phyloP scores from a whole-genome alignment of 2,113 vertebrate species.

The Siphamia tubifer region DNA sequence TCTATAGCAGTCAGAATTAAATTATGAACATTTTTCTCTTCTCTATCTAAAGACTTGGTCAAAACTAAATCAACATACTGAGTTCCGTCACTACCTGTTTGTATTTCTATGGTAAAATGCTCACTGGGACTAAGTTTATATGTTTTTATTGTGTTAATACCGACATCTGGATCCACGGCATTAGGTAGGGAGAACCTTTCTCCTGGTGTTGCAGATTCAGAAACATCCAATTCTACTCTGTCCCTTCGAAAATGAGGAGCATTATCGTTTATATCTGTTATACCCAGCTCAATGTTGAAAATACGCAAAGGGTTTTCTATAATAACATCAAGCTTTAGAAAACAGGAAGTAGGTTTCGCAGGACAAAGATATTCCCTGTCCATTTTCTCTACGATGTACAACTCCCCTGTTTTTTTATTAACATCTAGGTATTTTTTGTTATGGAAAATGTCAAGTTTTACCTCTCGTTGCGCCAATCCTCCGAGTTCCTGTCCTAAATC shows the following conservation, averaged over 20 bases:
- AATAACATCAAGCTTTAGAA: slow-evolving; percentile 76
- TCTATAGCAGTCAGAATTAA: slow-evolving; percentile 74
- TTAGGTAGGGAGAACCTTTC: slow-evolving; percentile 73
- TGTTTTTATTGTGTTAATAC: slow-evolving; percentile 49
- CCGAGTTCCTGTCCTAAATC: slow-evolving; percentile 76
- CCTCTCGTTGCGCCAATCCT: slow-evolving; percentile 60
- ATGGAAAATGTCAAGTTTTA: slow-evolving; percentile 47
- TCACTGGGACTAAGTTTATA: slow-evolving; percentile 65
- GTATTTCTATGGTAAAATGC: slow-evolving; percentile 64
- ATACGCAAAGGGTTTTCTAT: slow-evolving; percentile 75
- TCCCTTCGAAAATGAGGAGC: slow-evolving; percentile 73
- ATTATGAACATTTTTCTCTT: slow-evolving; percentile 53
- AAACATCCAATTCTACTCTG: slow-evolving; percentile 70
- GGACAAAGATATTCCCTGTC: slow-evolving; percentile 77
- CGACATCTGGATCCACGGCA: slow-evolving; percentile 71
- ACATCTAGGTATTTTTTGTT: slow-evolving; percentile 79
- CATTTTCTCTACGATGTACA: slow-evolving; percentile 76
- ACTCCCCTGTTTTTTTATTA: slow-evolving; percentile 81
- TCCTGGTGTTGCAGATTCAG: slow-evolving; percentile 54
- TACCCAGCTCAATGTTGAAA: slow-evolving; percentile 76
- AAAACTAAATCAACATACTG: slow-evolving; percentile 60
- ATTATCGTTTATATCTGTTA: slow-evolving; percentile 74
- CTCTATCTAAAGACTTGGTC: slow-evolving; percentile 46
- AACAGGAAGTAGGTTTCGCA: slow-evolving; percentile 38
- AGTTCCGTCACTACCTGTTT: slow-evolving; percentile 55